Evolutionary conservation across 2,113 vertebrate genomes (phyloP).

Genomic region (Porphyrio hochstetteri): DNA sequence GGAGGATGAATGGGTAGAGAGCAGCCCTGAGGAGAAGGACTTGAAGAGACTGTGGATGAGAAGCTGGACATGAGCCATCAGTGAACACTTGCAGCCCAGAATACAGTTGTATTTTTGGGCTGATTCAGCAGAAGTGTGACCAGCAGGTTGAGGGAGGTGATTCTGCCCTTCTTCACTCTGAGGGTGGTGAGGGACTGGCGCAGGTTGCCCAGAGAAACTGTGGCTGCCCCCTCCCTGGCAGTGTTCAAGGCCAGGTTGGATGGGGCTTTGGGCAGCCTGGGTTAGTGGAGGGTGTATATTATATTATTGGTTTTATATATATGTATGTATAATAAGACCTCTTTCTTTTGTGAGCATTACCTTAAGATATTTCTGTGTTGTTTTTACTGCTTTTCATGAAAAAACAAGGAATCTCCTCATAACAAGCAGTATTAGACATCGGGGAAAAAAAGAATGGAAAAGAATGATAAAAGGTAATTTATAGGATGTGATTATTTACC

Average conservation of each 20-base stretch:
- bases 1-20: not conserved
- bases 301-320: too few species aligned
- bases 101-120: accelerated
- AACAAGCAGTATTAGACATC: not conserved
- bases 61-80: accelerated
- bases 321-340: not conserved
- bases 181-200: not conserved
- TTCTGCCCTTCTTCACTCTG: not conserved
- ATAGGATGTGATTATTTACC: not conserved
- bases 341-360: not conserved
- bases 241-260: not conserved
- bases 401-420: not conserved
- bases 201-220: not conserved
- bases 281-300: not conserved
- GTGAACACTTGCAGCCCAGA: accelerated
- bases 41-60: not conserved
- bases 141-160: not conserved
- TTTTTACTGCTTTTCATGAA: not conserved
- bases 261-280: not conserved
- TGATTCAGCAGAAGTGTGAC: not conserved
- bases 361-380: not conserved
- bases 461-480: not conserved
- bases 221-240: not conserved
- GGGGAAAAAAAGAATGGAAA: not conserved
- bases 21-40: not conserved